phyloP scores from a whole-genome alignment of 2,113 vertebrate species.

The Montifringilla adamsi region DNA sequence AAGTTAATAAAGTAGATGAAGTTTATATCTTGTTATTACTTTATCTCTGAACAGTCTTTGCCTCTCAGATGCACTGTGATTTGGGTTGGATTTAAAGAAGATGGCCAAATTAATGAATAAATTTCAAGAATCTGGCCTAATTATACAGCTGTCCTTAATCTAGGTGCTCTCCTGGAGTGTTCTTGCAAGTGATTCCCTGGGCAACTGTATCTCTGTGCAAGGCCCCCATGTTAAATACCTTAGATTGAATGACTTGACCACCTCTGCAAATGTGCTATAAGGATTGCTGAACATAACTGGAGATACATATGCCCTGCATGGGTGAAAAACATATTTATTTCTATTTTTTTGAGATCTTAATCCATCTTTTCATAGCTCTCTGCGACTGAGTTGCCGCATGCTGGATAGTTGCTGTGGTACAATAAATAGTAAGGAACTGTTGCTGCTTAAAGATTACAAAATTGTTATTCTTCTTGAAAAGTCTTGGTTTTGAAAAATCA shows the following conservation, averaged over 20 bases:
- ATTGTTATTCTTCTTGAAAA: background rate
- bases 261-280: background rate
- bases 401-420: background rate
- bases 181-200: background rate
- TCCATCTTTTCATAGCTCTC: background rate
- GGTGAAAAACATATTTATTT: background rate
- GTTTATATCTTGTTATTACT: background rate
- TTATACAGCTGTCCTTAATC: background rate
- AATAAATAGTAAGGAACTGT: background rate
- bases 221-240: rapidly evolving
- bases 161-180: background rate
- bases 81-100: background rate
- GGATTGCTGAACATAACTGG: background rate
- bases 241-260: background rate
- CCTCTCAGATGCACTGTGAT: background rate
- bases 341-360: background rate
- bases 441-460: background rate
- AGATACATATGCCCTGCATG: background rate
- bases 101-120: background rate
- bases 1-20: background rate
- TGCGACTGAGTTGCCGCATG: background rate
- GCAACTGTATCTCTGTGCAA: background rate
- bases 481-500: background rate
- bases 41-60: background rate
- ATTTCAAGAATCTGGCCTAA: background rate